A percentile compares a stretch with the other conserved stretches of the same genome.
These are phyloP conservation scores for Pseudomugil gertrudae DNA, from an alignment of 2,797 vertebrate species.

Conservation along the genomic window DNA sequence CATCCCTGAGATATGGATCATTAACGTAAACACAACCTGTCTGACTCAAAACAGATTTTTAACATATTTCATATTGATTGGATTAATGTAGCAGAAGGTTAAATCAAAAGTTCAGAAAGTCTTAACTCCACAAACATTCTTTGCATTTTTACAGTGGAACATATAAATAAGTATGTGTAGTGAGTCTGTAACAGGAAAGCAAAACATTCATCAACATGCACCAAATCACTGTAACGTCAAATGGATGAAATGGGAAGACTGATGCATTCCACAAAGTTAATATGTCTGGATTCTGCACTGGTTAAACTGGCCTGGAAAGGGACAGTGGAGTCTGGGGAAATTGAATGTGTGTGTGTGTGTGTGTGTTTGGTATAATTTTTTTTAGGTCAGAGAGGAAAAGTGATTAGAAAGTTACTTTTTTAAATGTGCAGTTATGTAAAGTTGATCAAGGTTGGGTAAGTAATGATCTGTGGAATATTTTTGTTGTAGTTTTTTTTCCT, in stretches of 20 bases:
- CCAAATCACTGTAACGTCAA: slow-evolving; percentile 19
- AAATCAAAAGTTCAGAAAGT: neutral
- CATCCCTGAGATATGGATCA: neutral
- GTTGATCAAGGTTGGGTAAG: no score
- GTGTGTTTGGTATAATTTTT: slow-evolving; percentile 6
- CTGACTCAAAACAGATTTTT: neutral
- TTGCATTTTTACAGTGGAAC: neutral
- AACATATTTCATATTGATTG: neutral
- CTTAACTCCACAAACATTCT: neutral
- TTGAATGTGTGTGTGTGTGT: neutral
- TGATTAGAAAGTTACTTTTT: neutral
- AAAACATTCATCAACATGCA: slow-evolving; percentile 27
- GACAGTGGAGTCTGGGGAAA: slow-evolving; percentile 7
- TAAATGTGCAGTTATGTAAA: no score
- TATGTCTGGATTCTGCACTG: slow-evolving; percentile 24
- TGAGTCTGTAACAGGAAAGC: neutral
- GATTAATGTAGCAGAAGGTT: slow-evolving; percentile 6
- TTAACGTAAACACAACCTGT: neutral
- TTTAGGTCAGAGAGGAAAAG: neutral
- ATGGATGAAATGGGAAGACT: slow-evolving; percentile 35
- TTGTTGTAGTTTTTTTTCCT: no score
- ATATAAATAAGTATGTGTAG: neutral
- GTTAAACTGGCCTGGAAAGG: slow-evolving; percentile 21
- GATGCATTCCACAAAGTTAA: slow-evolving; percentile 16
- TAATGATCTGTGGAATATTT: no score